Conservation (phyloP, 2,113 vertebrate genomes). For the Aegypius monachus region DNA sequence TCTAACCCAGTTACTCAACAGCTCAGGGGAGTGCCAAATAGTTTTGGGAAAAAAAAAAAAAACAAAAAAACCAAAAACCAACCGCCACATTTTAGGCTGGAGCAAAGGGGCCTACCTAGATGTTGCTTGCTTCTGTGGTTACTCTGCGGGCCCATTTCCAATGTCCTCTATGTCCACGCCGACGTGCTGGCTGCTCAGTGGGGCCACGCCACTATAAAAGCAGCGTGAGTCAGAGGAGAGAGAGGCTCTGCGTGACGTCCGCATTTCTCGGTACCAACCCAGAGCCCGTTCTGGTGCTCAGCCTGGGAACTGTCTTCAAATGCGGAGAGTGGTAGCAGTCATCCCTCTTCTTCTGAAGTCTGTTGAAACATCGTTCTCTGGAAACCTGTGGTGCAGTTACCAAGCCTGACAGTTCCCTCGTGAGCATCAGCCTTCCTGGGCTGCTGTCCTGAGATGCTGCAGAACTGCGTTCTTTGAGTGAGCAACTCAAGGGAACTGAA, state of each 20-base stretch:
- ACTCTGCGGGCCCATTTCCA: fast-evolving
- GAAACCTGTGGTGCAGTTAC: background rate
- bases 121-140: background rate
- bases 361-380: background rate
- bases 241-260: fast-evolving
- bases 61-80: background rate
- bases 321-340: fast-evolving
- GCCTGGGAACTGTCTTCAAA: background rate
- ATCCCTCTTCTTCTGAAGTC: background rate
- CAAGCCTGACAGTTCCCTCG: background rate
- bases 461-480: background rate
- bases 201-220: fast-evolving
- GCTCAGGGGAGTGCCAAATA: slow-evolving; percentile 4
- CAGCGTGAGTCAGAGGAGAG: background rate
- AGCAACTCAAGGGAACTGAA: background rate
- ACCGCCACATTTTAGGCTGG: background rate
- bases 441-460: background rate
- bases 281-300: background rate
- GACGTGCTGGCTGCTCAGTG: fast-evolving
- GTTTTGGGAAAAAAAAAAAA: background rate
- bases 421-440: background rate
- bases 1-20: slow-evolving; percentile 60
- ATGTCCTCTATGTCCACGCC: background rate
- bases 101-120: slow-evolving; percentile 4
- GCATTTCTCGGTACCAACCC: background rate